Base-by-base conservation (phyloP, 2,797 vertebrate genomes). In the Cacajao melanocephalus region DNA sequence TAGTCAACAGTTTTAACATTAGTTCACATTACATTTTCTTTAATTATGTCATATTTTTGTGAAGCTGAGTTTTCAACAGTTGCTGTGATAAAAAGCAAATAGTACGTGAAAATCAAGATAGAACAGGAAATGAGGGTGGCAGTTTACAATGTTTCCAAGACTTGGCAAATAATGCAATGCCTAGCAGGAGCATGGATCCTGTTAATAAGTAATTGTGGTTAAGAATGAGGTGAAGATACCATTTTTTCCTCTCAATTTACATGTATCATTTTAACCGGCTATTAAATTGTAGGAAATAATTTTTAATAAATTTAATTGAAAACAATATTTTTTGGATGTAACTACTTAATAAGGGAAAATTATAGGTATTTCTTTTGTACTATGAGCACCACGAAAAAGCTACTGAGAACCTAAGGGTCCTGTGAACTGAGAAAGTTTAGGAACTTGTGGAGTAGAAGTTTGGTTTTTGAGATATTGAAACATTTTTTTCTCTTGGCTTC, bases 41-140 rank as follows among this genome's bases (percentile, higher is more conserved):
- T 20, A 72, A 52, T 80, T 81, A 28, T 33, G 58, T 88, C 13
- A 52, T 79, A 64, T 50, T 90, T 97, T 93, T 72, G 57, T 93
- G 24, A 88, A 33, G 22, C 46, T 80, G 9, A 82, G 10, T 11
- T 79, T 88, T 97, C 79, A 72, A 58, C 12, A 80, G 57, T 46
- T 73, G 10, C 24, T 92, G n/a, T 92, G 88, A 92, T 81, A 70
- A 81, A 58, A 94, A 70, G 48, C n/a, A 67, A 86, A 57, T 76
- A 50, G 26, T 28, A 41, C 4, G 7, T 52, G 44, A 88, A 72
- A 82, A 64, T 83, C 36, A 41, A 3, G 0, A 3, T 82, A 57
- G 30, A 90, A 33, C 11, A 94, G 61, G 4, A 78, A 73, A 76
- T 52, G 8, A 57, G 57, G 4, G 36, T 80, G 39, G 30, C 8